These are phyloP conservation scores for Drosophila longiperda DNA, from an alignment of 2,888 invertebrate species.

Conservation along the genomic window DNA sequence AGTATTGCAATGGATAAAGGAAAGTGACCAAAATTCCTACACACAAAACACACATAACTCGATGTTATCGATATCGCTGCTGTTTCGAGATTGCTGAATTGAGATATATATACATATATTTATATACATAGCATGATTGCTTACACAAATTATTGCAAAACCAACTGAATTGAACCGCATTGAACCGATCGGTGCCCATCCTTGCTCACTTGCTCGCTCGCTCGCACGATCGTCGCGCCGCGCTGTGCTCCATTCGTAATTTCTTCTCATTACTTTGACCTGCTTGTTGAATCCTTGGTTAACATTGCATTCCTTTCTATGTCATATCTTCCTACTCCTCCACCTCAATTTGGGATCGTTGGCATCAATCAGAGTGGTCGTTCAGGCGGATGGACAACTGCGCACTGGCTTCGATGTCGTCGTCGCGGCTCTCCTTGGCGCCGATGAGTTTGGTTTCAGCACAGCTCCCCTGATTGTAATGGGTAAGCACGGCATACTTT, in stretches of 20 bases:
- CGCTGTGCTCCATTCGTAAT: conserved; percentile 84
- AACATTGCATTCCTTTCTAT: conserved; percentile 78
- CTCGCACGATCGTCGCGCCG: conserved; percentile 79
- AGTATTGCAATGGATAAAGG: conserved; percentile 24
- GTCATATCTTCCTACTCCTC: conserved; percentile 72
- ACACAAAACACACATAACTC: conserved; percentile 15
- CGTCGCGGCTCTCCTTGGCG: conserved; percentile 97
- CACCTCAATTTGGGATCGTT: conserved; percentile 37
- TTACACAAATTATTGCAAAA: conserved; percentile 37
- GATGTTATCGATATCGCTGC: conserved; percentile 27
- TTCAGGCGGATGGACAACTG: conserved; percentile 98
- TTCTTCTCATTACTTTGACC: conserved; percentile 79
- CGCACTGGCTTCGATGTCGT: conserved; percentile 98
- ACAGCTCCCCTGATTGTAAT: conserved; percentile 98
- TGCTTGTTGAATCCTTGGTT: conserved; percentile 52
- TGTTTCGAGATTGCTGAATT: conserved; percentile 28
- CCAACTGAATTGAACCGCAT: conserved; percentile 31
- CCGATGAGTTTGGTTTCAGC: conserved; percentile 99
- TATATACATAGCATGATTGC: conserved; percentile 44
- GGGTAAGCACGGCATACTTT: conserved; percentile 85
- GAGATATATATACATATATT: conserved; percentile 17
- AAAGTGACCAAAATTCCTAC: conserved; percentile 30
- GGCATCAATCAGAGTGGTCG: conserved; percentile 89
- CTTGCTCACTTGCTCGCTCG: conserved; percentile 71
- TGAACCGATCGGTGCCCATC: conserved; percentile 58